Base-by-base conservation (phyloP, 2,797 vertebrate species). In the Tragopan temminckii region DNA sequence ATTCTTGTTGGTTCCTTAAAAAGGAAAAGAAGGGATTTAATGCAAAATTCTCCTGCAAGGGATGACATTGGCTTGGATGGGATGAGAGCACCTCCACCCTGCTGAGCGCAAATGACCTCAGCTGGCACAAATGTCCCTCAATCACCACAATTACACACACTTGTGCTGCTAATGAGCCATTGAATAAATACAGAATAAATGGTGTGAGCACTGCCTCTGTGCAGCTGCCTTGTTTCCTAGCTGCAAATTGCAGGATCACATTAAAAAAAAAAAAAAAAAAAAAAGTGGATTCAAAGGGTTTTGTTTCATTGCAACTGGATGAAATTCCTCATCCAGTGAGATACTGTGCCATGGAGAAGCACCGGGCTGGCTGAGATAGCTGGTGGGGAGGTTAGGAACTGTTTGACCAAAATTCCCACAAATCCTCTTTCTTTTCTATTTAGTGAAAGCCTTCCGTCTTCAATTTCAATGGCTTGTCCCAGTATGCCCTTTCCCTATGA, bases 1-100 rank as follows among this genome's bases (percentile, higher is more conserved):
- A 0, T 99, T 99, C 97, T 99, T 99, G 96, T 98, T 99, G 91
- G 99, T 99, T 96, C 99, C 99, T 99, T 94, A 4, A 95, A 75
- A 80, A 55, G 18, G 17, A 55, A 20, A 20, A 55, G 48, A 79
- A 46, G 46, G 19, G 33, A 16, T 78, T 79, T 21, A 6, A 29
- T 13, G 31, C 24, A 43, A 40, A 66, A 11, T 10, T 66, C 40
- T 12, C 27, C 9, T 20, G 63, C n/a, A 19, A 13, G 48, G 29
- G 27, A 38, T 19, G 15, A 64, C 18, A 20, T 7, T 53, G 23
- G 31, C 19, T 1, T 9, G 36, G 25, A 40, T 40, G 58, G 31
- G 46, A 23, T 35, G 13, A 33, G 23, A 8, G 0, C 33, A 33
- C 21, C 43, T 68, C 69, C 50, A 35, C 16, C 10, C 36, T 25